Conservation (phyloP, 2,797 vertebrate species). For the Danio tinwini region DNA sequence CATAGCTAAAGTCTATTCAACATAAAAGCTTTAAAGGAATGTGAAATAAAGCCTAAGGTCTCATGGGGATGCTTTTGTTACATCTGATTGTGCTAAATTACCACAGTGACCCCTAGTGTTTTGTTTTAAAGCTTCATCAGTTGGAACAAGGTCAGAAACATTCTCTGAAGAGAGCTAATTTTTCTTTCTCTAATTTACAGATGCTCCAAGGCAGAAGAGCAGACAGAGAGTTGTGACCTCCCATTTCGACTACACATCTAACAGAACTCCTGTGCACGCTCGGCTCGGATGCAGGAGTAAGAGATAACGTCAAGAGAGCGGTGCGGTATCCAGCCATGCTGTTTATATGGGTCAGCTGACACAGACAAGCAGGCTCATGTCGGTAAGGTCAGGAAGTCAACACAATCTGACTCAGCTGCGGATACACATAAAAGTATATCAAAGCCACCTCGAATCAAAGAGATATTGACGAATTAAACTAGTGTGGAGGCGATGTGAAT, state of each 20-base stretch:
- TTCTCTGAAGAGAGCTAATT: constrained; percentile 31
- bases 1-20: constrained; percentile 9
- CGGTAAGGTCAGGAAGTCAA: constrained; percentile 31
- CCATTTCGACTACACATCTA: neutral
- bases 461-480: constrained; percentile 6
- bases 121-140: constrained; percentile 28
- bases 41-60: constrained; percentile 6
- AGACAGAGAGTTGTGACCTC: constrained; percentile 38
- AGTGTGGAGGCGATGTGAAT: constrained; percentile 14
- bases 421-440: constrained; percentile 26
- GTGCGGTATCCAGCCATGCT: constrained; percentile 20
- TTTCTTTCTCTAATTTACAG: constrained; percentile 51
- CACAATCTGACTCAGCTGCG: constrained; percentile 32
- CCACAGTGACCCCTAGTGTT: constrained; percentile 59
- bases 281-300: neutral
- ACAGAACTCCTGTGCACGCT: neutral
- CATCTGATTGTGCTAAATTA: constrained; percentile 30
- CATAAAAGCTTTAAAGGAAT: constrained; percentile 23
- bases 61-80: neutral
- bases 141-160: constrained; percentile 35
- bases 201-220: constrained; percentile 30
- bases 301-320: neutral
- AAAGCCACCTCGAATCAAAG: neutral
- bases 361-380: constrained; percentile 49
- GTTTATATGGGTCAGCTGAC: constrained; percentile 50